Conservation (phyloP, 2,797 vertebrate species). For the Sebastes wilsoni region DNA sequence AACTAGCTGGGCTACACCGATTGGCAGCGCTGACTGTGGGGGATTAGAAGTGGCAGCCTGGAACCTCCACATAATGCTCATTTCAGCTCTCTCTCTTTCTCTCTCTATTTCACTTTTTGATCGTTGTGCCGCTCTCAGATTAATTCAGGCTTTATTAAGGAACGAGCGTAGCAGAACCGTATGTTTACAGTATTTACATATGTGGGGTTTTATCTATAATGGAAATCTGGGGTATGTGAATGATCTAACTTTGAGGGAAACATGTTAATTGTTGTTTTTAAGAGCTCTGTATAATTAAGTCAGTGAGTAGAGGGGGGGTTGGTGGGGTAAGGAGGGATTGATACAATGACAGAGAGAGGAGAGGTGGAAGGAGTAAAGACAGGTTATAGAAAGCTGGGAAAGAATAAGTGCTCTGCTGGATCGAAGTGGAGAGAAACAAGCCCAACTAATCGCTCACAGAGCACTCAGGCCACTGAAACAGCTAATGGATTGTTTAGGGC, state of each 20-base stretch:
- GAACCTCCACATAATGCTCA: slow-evolving; percentile 35
- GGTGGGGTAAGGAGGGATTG: not conserved
- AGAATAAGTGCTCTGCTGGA: slow-evolving; percentile 20
- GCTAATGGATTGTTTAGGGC: slow-evolving; percentile 31
- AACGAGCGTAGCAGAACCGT: not conserved
- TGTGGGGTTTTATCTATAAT: slow-evolving; percentile 39
- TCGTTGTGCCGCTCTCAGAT: not conserved
- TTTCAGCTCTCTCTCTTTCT: slow-evolving; percentile 21
- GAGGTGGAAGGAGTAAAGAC: not conserved
- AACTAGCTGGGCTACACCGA: slow-evolving; percentile 27
- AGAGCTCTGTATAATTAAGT: slow-evolving; percentile 39
- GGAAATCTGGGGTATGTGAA: slow-evolving; percentile 42
- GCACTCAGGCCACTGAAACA: slow-evolving; percentile 15
- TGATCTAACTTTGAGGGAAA: slow-evolving; percentile 25
- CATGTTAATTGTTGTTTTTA: slow-evolving; percentile 22
- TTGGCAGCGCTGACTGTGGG: slow-evolving; percentile 40
- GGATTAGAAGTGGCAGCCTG: slow-evolving; percentile 45
- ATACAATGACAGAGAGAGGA: not conserved
- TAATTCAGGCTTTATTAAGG: slow-evolving; percentile 9
- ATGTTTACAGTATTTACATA: slow-evolving; percentile 24
- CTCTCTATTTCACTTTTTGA: slow-evolving; percentile 20
- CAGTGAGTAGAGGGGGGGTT: not conserved
- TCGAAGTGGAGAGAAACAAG: slow-evolving; percentile 22
- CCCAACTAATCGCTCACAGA: slow-evolving; percentile 34
- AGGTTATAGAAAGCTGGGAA: slow-evolving; percentile 11